phyloP scores from a whole-genome alignment of 2,113 vertebrate species.

The Pholis gunnellus region DNA sequence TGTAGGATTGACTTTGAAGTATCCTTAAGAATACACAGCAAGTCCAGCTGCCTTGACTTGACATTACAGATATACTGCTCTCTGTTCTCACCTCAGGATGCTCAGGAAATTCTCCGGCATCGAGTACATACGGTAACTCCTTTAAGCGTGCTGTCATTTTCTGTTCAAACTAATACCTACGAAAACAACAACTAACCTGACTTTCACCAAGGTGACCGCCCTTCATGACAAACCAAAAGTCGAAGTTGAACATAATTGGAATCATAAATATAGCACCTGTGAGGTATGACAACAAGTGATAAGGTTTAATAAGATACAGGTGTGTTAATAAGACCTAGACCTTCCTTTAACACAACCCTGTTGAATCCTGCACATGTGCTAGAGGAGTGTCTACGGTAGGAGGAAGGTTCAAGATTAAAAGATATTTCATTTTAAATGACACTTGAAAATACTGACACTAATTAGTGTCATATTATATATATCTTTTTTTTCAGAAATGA shows the following conservation, averaged over 20 bases:
- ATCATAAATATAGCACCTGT: neutral
- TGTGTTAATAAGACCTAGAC: neutral
- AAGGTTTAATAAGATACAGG: neutral
- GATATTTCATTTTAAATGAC: neutral
- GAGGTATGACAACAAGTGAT: neutral
- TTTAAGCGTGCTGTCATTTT: no score
- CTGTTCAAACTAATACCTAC: no score
- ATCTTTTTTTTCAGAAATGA: neutral
- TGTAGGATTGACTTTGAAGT: neutral
- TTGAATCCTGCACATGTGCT: neutral
- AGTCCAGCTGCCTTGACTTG: constrained; percentile 17
- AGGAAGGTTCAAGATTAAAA: neutral
- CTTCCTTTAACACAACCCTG: neutral
- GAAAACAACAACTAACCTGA: neutral
- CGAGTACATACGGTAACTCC: no score
- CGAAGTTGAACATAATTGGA: neutral
- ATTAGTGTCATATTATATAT: no score
- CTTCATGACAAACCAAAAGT: no score
- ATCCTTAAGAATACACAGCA: neutral
- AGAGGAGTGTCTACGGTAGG: neutral
- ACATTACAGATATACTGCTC: neutral
- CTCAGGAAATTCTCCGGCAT: neutral
- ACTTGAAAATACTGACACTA: neutral
- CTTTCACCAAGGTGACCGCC: neutral
- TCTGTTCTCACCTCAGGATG: neutral